Conservation (phyloP, 2,113 vertebrate genomes). For the Alexandromys fortis region DNA sequence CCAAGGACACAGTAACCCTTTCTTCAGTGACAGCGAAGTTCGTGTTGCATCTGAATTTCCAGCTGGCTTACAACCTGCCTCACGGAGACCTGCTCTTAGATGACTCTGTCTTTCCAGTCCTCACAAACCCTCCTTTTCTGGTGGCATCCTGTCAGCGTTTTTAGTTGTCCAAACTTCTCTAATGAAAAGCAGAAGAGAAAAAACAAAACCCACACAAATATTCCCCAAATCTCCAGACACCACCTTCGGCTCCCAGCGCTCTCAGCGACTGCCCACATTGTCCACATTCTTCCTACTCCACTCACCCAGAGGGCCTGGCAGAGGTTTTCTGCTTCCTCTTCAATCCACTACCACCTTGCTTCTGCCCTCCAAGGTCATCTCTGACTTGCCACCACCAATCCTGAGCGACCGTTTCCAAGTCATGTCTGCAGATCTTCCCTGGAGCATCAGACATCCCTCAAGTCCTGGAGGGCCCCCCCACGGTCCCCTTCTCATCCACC, state of each 20-base stretch:
- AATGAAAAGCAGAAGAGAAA: not conserved
- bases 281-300: not conserved
- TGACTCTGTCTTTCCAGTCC: not conserved
- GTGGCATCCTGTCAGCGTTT: not conserved
- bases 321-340: not conserved
- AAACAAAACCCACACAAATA: not conserved
- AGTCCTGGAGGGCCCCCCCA: not conserved
- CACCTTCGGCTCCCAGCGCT: not conserved
- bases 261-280: not conserved
- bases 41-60: not conserved
- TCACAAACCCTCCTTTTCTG: not conserved
- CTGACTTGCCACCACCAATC: not conserved
- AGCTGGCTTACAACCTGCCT: not conserved
- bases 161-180: not conserved
- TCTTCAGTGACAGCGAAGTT: not conserved
- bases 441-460: not conserved
- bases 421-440: not conserved
- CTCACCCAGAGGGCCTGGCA: not conserved
- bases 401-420: not conserved
- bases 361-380: not conserved
- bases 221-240: not conserved
- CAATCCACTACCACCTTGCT: not conserved
- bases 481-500: not conserved
- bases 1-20: not conserved
- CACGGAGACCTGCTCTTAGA: not conserved